phyloP scores from a whole-genome alignment of 2,888 invertebrate species.

The Cheiracanthium punctorium region DNA sequence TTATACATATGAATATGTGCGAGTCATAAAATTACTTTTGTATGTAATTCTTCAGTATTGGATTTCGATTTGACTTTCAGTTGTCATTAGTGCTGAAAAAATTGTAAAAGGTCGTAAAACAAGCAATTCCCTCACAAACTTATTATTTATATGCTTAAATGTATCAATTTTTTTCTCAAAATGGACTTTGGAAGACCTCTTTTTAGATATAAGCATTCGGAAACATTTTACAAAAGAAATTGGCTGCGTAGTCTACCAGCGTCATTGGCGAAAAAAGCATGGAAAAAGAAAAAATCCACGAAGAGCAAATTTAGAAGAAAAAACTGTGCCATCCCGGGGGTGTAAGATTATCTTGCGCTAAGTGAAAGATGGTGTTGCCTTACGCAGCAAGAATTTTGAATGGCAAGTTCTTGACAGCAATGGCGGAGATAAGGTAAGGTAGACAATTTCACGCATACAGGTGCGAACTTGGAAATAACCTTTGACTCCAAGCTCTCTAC shows the following conservation, averaged over 20 bases:
- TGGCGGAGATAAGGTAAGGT: constrained; percentile 31
- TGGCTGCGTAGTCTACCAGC: neutral
- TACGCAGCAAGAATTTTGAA: constrained; percentile 57
- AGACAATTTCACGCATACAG: constrained; percentile 53
- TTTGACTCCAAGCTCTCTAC: constrained; percentile 15
- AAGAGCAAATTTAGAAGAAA: neutral
- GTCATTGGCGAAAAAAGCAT: neutral
- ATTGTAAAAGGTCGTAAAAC: too few relatives aligned
- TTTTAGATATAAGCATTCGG: neutral
- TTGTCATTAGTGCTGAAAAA: too few relatives aligned
- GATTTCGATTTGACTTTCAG: too few relatives aligned
- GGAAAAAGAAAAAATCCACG: neutral
- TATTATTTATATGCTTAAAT: too few relatives aligned
- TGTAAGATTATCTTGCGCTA: constrained; percentile 49
- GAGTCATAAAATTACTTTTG: too few relatives aligned
- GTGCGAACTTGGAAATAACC: constrained; percentile 47
- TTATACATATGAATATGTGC: too few relatives aligned
- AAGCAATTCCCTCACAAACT: too few relatives aligned
- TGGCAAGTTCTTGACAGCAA: constrained; percentile 54
- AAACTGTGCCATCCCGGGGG: constrained; percentile 33
- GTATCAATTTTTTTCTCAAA: too few relatives aligned
- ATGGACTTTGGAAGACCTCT: too few relatives aligned
- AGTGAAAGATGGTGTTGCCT: constrained; percentile 53
- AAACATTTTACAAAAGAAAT: constrained; percentile 13
- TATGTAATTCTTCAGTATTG: too few relatives aligned